Base-by-base conservation (phyloP, 2,797 vertebrate genomes). In the Ispidina picta region DNA sequence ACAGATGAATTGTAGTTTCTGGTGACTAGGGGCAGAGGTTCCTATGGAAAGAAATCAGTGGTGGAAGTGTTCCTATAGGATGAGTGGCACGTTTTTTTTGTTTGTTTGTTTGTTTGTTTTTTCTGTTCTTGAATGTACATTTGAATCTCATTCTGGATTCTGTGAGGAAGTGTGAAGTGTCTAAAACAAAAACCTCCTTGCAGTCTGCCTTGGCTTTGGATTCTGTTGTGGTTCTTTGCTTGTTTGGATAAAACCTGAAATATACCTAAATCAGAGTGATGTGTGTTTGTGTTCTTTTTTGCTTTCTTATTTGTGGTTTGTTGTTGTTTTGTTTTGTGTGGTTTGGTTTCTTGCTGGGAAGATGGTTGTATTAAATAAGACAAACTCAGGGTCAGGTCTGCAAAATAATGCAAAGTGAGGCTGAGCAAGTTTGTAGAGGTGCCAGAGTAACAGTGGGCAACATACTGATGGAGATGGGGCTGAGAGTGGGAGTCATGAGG, bases 401-500 rank as follows among this genome's bases (percentile, higher is more conserved):
- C 62, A 28, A 44, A 59, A 35, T 35, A 11, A 10, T 1, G 4
- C 0, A 2, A 39, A 17, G 41, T 6, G 13, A 37, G 12, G 20
- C 16, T 37, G 22, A 75, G 26, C 29, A 48, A 8, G 28, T 29
- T 58, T 11, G 31, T 63, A 22, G 13, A n/a, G 49, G 81, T 74
- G 41, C 51, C 28, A 19, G 0, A 18, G 14, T n/a, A 71, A 29
- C 20, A 12, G 31, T 3, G 10, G 25, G n/a, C 1, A 1, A 46
- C 33, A 10, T 20, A 9, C 7, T 0, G 11, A 5, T 6, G 19
- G 66, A 9, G 56, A 12, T 20, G 33, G 33, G 23, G 29, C 29
- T 1, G 13, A 48, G 55, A 15, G 9, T 3, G 4, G 17, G 2
- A 20, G 29, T n/a, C 0, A 2, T 0, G 6, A 35, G 15, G 33